A percentile compares a stretch with the other conserved stretches of the same genome.
These are phyloP conservation scores for Bufo bufo DNA, from an alignment of 2,113 vertebrate genomes.

Conservation along the genomic window DNA sequence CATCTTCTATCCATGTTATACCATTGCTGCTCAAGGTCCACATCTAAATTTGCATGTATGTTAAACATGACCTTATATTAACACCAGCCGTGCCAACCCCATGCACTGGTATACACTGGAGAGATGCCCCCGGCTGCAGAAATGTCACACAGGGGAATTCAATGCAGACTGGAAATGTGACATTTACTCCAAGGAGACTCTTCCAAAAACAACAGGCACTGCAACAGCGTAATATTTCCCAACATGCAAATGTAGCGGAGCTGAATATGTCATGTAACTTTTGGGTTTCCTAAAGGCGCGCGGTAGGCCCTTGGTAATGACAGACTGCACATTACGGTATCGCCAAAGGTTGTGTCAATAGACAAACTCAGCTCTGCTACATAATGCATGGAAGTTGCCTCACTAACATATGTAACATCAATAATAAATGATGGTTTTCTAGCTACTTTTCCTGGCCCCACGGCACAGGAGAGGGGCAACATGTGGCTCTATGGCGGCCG, in stretches of 20 bases:
- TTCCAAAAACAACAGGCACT: background rate
- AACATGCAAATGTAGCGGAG: background rate
- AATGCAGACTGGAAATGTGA: background rate
- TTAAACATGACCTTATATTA: background rate
- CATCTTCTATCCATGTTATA: background rate
- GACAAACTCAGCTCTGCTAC: background rate
- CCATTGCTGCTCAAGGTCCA: background rate
- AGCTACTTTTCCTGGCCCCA: background rate
- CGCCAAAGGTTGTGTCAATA: background rate
- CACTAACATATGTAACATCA: background rate
- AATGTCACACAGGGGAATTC: background rate
- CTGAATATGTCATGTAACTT: background rate
- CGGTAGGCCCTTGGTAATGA: background rate
- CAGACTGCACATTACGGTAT: background rate
- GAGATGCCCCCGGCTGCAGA: background rate
- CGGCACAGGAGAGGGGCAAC: background rate
- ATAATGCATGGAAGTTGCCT: background rate
- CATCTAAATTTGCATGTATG: background rate
- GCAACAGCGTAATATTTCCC: background rate
- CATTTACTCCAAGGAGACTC: background rate
- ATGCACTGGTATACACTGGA: background rate
- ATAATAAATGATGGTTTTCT: background rate
- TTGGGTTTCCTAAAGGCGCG: background rate
- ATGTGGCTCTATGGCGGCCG: background rate
- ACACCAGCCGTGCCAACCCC: background rate